Percentiles rank a stretch among this genome's conserved stretches.
Evolutionary conservation across 1,140 invertebrate genomes (phyloP).

Genomic region (Archegozetes longisetosus): DNA sequence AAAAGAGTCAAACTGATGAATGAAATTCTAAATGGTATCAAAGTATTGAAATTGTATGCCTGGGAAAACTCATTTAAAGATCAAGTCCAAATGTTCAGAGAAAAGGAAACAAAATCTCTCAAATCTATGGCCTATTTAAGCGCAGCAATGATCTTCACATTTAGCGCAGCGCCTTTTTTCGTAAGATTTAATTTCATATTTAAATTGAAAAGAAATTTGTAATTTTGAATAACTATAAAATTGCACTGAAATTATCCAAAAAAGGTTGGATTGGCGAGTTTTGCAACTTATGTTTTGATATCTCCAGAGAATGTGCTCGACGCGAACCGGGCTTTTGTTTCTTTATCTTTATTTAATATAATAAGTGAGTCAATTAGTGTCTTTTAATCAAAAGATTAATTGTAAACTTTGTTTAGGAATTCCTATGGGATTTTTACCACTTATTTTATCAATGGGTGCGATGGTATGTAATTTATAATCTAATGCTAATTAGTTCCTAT

Average conservation of each 20-base stretch:
- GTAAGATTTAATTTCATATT: neutral
- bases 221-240: conserved; percentile 22
- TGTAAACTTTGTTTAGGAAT: conserved; percentile 31
- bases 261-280: conserved; percentile 15
- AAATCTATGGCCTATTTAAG: neutral
- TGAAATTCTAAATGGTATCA: conserved; percentile 33
- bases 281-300: conserved; percentile 28
- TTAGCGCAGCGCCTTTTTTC: neutral
- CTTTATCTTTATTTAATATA: conserved; percentile 37
- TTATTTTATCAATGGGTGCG: conserved; percentile 27
- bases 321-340: conserved; percentile 37
- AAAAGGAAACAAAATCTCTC: conserved; percentile 7
- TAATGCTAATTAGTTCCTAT: neutral
- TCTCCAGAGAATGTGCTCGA: conserved; percentile 26
- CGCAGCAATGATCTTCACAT: conserved; percentile 11
- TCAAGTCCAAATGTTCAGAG: neutral
- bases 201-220: neutral
- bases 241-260: conserved; percentile 24
- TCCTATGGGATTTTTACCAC: conserved; percentile 35
- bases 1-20: conserved; percentile 31
- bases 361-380: conserved; percentile 34
- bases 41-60: conserved; percentile 24
- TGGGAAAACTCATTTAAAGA: conserved; percentile 16
- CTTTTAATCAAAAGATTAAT: neutral
- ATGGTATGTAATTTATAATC: conserved; percentile 18